phyloP scores from a whole-genome alignment of 1,140 invertebrate genomes.

The Eupristina koningsbergeri region DNA sequence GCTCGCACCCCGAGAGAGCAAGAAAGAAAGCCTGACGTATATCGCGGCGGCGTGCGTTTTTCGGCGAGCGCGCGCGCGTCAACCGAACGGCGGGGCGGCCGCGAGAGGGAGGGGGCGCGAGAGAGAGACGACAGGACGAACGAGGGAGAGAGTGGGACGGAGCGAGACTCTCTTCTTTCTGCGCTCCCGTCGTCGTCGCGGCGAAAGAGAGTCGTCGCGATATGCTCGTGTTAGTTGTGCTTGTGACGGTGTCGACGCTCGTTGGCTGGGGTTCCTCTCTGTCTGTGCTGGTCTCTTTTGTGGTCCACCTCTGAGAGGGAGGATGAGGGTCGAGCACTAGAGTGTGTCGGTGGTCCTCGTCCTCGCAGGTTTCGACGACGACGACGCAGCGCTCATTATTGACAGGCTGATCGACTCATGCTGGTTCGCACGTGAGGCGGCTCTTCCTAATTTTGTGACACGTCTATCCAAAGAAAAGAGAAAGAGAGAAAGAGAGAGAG shows the following conservation, averaged over 20 bases:
- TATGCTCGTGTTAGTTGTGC: slow-evolving; percentile 48
- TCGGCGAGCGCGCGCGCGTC: slow-evolving; percentile 11
- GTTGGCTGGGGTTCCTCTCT: slow-evolving; percentile 15
- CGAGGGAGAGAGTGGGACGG: not conserved
- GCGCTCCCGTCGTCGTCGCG: slow-evolving; percentile 37
- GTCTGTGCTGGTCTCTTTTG: not conserved
- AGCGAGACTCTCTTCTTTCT: slow-evolving; percentile 11
- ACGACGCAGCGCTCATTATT: not conserved
- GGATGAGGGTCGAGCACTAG: slow-evolving; percentile 7
- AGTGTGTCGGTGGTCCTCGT: slow-evolving; percentile 10
- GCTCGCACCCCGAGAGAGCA: not conserved
- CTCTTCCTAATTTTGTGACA: not conserved
- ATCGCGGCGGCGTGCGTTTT: slow-evolving; percentile 36
- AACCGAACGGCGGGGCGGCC: not conserved
- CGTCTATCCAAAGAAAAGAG: no score
- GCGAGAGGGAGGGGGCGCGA: slow-evolving; percentile 25
- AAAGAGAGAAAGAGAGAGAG: no score
- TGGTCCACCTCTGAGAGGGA: not conserved
- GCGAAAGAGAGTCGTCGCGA: slow-evolving; percentile 33
- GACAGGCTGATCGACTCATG: not conserved
- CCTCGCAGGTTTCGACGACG: no score
- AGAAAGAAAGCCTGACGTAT: not conserved
- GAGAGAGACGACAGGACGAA: slow-evolving; percentile 31
- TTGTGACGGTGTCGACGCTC: slow-evolving; percentile 45
- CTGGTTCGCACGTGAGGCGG: slow-evolving; percentile 24